Evolutionary conservation across 2,888 invertebrate species (phyloP).

Genomic region (Melieria picta): DNA sequence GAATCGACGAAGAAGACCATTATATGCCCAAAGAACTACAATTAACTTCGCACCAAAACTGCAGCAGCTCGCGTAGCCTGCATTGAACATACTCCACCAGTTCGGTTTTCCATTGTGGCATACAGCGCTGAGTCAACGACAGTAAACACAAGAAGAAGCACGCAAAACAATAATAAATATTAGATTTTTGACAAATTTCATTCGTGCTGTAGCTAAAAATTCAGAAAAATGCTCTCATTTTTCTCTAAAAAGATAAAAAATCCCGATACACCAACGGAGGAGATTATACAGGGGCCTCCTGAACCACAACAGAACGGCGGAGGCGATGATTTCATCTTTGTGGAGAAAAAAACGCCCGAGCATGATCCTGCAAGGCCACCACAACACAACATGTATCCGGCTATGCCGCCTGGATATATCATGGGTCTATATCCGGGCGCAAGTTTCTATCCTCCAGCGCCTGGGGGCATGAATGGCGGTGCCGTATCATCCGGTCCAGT

Average conservation of each 20-base stretch:
- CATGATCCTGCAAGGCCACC: conserved; percentile 38
- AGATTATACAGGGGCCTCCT: conserved; percentile 47
- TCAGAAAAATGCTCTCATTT: conserved; percentile 54
- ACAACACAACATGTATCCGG: conserved; percentile 47
- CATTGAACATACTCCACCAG: conserved; percentile 7
- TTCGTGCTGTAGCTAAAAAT: neutral
- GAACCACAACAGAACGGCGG: conserved; percentile 37
- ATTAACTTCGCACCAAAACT: neutral
- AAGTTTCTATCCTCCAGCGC: conserved; percentile 40
- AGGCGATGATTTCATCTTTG: conserved; percentile 60
- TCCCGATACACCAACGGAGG: conserved; percentile 51
- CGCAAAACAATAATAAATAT: conserved; percentile 7
- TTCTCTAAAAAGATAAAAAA: conserved; percentile 57
- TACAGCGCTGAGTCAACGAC: conserved; percentile 28
- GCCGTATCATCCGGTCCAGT: conserved; percentile 41
- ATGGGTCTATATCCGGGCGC: conserved; percentile 48
- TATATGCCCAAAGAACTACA: neutral
- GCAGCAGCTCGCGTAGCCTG: neutral
- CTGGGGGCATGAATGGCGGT: conserved; percentile 2
- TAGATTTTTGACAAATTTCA: neutral
- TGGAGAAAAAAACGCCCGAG: conserved; percentile 49
- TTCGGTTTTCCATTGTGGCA: conserved; percentile 23
- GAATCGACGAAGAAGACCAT: neutral
- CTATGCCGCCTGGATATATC: conserved; percentile 47
- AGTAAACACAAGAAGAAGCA: conserved; percentile 22